These are phyloP conservation scores for Leucopsar rothschildi DNA, from an alignment of 2,113 vertebrate genomes.

Conservation along the genomic window DNA sequence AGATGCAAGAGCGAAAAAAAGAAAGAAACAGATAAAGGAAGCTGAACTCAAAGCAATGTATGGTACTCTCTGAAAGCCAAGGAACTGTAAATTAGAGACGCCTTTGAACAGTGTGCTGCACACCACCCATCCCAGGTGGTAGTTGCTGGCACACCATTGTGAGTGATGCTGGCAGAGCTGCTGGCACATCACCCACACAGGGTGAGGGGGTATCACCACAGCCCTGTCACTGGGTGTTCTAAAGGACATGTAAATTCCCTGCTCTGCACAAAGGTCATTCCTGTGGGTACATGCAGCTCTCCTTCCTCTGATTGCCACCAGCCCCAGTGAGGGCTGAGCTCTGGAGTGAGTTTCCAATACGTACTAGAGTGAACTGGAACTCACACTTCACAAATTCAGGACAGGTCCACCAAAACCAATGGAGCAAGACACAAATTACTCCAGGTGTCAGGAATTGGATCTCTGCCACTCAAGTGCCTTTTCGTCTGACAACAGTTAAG, in stretches of 20 bases:
- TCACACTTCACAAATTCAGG: not conserved
- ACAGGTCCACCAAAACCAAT: not conserved
- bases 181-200: accelerated
- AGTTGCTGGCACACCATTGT: not conserved
- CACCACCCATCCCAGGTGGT: not conserved
- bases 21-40: constrained; percentile 33
- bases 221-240: not conserved
- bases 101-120: constrained; percentile 29
- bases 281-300: not conserved
- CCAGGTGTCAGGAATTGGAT: not conserved
- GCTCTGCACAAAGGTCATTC: not conserved
- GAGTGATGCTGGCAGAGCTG: not conserved
- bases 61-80: constrained; percentile 32
- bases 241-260: not conserved
- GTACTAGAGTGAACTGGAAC: not conserved
- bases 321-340: not conserved
- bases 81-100: constrained; percentile 52
- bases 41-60: not conserved
- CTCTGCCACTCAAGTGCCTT: not conserved
- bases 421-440: not conserved
- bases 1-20: not conserved
- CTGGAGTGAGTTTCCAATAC: not conserved
- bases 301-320: not conserved
- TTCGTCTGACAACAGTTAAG: not conserved
- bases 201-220: not conserved